These are phyloP conservation scores for Laticauda laticaudata DNA, from an alignment of 2,113 vertebrate species.

Conservation along the genomic window DNA sequence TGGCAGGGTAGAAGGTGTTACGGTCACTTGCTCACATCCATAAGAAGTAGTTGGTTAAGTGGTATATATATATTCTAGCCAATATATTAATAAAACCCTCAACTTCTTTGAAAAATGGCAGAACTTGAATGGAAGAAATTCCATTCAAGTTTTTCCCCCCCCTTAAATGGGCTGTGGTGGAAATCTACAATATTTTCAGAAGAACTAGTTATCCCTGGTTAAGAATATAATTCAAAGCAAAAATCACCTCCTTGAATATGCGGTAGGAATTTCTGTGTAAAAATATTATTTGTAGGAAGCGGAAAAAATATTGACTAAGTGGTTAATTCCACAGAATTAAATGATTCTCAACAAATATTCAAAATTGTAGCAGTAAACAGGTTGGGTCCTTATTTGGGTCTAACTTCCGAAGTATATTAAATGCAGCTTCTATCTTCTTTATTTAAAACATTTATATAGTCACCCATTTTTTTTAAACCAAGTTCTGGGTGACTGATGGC, in stretches of 20 bases:
- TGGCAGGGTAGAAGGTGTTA: background rate
- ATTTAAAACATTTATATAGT: background rate
- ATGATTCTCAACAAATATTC: background rate
- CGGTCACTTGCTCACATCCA: too few species aligned
- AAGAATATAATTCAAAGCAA: background rate
- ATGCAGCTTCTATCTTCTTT: background rate
- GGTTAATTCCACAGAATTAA: background rate
- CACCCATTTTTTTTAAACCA: background rate
- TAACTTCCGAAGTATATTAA: background rate
- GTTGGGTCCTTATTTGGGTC: background rate
- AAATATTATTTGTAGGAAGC: background rate
- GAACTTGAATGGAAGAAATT: background rate
- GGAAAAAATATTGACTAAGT: background rate
- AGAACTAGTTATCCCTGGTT: too few species aligned
- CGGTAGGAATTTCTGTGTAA: background rate
- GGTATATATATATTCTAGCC: background rate
- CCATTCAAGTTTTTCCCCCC: accelerated
- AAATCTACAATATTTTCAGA: background rate
- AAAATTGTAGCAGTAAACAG: background rate
- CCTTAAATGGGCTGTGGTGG: background rate
- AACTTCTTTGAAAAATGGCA: background rate
- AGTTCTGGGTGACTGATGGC: background rate
- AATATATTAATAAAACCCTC: background rate
- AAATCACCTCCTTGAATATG: background rate
- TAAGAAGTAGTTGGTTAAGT: background rate